Conservation (phyloP, 2,797 vertebrate genomes). For the Hydrolagus colliei region DNA sequence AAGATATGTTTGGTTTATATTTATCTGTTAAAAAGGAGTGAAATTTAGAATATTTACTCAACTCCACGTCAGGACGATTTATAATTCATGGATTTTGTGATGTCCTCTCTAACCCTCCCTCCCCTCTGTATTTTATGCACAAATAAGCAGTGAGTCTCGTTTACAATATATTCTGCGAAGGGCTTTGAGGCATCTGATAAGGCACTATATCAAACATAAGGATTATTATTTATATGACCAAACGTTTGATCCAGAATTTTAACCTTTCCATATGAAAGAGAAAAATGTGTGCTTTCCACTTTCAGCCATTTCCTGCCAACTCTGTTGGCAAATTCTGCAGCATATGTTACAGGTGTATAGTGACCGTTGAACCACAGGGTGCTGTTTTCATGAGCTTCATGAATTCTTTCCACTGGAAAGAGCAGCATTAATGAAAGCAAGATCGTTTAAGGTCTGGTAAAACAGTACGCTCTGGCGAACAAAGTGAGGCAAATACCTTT, state of each 20-base stretch:
- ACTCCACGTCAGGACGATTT: not conserved
- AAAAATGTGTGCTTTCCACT: not conserved
- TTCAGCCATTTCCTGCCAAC: not conserved
- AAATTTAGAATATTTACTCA: not conserved
- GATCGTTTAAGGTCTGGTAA: not conserved
- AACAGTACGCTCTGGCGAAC: not conserved
- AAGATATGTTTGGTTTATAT: not conserved
- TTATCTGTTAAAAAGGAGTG: not conserved
- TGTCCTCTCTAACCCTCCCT: not conserved
- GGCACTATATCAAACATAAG: no score
- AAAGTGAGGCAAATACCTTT: not conserved
- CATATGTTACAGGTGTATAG: not conserved
- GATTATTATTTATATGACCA: no score
- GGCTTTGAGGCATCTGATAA: no score
- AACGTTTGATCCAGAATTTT: no score
- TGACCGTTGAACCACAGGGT: not conserved
- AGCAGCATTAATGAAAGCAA: constrained; percentile 23
- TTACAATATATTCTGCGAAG: no score
- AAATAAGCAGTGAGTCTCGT: no score
- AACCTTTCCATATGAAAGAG: not conserved
- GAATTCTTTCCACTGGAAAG: not conserved
- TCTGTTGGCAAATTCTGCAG: not conserved
- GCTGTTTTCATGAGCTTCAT: not conserved
- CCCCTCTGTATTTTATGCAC: no score
- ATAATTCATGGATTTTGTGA: not conserved